Percentiles rank a stretch among this genome's conserved stretches.
Evolutionary conservation across 2,888 invertebrate genomes (phyloP).

Genomic region (Cataglyphis albicans): DNA sequence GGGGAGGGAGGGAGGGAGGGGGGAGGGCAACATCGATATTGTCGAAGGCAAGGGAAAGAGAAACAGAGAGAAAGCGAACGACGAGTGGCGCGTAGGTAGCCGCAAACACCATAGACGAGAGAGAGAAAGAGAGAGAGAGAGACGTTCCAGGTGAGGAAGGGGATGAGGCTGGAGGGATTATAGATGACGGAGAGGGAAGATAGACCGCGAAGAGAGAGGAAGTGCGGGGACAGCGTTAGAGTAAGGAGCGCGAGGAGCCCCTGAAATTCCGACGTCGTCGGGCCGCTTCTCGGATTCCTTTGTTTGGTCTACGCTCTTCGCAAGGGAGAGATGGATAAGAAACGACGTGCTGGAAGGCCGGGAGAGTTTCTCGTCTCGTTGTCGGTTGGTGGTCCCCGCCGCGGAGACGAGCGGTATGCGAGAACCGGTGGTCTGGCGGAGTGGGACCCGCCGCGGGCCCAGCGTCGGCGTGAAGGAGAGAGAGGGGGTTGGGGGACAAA

Average conservation of each 20-base stretch:
- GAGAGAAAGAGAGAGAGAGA: not conserved
- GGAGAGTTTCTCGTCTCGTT: slow-evolving; percentile 74
- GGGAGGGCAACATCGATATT: slow-evolving; percentile 44
- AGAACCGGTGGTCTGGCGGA: slow-evolving; percentile 60
- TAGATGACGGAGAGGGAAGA: not conserved
- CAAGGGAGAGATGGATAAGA: slow-evolving; percentile 77
- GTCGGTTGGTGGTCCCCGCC: slow-evolving; percentile 75
- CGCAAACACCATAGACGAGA: slow-evolving; percentile 37
- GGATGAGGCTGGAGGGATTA: not conserved
- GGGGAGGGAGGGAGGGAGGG: too few relatives aligned
- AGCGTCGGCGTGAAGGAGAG: slow-evolving; percentile 1
- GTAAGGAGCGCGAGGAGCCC: slow-evolving; percentile 50
- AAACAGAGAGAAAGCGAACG: slow-evolving; percentile 47
- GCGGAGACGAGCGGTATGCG: slow-evolving; percentile 72
- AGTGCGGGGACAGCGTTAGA: slow-evolving; percentile 25
- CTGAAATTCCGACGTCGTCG: slow-evolving; percentile 65
- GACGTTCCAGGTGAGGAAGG: not conserved
- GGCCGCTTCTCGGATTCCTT: slow-evolving; percentile 74
- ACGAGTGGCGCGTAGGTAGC: slow-evolving; percentile 41
- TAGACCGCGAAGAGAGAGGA: slow-evolving; percentile 16
- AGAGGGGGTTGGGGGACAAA: slow-evolving; percentile 25
- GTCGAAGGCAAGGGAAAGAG: slow-evolving; percentile 11
- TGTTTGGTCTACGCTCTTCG: slow-evolving; percentile 78
- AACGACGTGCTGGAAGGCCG: slow-evolving; percentile 75
- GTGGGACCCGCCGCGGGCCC: slow-evolving; percentile 30